These are phyloP conservation scores for Galagoides demidoff DNA, from an alignment of 2,797 vertebrate species.

Conservation along the genomic window DNA sequence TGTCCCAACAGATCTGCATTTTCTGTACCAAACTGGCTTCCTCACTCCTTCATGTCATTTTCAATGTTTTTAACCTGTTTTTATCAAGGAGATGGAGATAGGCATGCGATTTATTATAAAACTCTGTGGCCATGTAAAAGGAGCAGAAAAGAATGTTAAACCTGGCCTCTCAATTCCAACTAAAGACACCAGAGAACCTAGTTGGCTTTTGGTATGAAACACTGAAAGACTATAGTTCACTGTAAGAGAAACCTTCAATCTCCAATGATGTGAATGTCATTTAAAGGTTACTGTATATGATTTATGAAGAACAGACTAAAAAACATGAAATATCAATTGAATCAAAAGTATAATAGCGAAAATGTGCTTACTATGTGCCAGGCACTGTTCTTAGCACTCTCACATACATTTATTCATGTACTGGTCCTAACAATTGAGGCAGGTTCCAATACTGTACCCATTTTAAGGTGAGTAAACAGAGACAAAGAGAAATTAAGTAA, in stretches of 20 bases:
- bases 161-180: conserved; percentile 19
- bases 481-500: conserved; percentile 41
- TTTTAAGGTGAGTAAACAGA: conserved; percentile 58
- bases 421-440: conserved; percentile 10
- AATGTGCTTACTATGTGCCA: not conserved
- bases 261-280: not conserved
- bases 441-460: not conserved
- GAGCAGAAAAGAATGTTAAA: conserved; percentile 27
- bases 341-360: conserved; percentile 20
- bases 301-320: conserved; percentile 40
- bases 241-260: not conserved
- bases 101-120: not conserved
- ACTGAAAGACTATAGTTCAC: conserved; percentile 5
- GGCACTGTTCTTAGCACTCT: conserved; percentile 20
- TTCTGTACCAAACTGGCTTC: not conserved
- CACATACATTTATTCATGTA: conserved; percentile 16
- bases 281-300: not conserved
- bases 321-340: conserved; percentile 20
- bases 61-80: not conserved
- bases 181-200: conserved; percentile 17
- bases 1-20: not conserved
- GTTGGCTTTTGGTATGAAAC: conserved; percentile 13
- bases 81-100: conserved; percentile 29
- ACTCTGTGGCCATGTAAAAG: not conserved
- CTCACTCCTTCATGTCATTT: not conserved